A percentile compares a stretch with the other conserved stretches of the same genome.
These are phyloP conservation scores for Anisognathus igniventris DNA, from an alignment of 2,797 vertebrate genomes.

Conservation along the genomic window DNA sequence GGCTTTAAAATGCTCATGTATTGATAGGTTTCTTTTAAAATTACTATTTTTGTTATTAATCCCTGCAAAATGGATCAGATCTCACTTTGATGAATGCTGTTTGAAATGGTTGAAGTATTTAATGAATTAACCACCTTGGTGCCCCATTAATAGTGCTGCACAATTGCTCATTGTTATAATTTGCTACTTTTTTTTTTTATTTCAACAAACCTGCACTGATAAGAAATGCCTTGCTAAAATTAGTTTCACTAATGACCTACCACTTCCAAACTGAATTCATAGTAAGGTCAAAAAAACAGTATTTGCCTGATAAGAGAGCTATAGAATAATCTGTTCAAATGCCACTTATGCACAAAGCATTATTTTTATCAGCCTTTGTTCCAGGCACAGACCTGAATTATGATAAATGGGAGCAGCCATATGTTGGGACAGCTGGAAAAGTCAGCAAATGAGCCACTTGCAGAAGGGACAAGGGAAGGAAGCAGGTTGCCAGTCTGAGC, in stretches of 20 bases:
- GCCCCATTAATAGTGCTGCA: neutral
- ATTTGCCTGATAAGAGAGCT: neutral
- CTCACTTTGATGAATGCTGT: neutral
- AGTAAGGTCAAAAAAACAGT: neutral
- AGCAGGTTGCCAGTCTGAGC: neutral
- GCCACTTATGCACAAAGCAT: neutral
- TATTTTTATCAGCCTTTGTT: neutral
- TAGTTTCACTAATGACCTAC: neutral
- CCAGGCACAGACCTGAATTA: neutral
- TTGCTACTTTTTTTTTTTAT: neutral
- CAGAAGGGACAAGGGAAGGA: neutral
- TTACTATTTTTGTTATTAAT: neutral
- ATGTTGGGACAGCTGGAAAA: neutral
- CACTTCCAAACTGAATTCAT: neutral
- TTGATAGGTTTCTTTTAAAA: neutral
- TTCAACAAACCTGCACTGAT: neutral
- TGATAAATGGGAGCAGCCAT: neutral
- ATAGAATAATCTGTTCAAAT: neutral
- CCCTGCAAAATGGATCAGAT: neutral
- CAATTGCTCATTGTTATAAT: neutral
- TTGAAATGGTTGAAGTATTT: neutral
- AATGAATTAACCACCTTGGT: neutral
- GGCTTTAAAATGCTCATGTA: neutral
- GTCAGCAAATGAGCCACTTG: neutral
- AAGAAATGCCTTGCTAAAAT: constrained; percentile 1